Evolutionary conservation across 1,140 invertebrate species (phyloP), one percentile per base, ranked within the genome.

Genomic region (Drosophila mojavensis): DNA sequence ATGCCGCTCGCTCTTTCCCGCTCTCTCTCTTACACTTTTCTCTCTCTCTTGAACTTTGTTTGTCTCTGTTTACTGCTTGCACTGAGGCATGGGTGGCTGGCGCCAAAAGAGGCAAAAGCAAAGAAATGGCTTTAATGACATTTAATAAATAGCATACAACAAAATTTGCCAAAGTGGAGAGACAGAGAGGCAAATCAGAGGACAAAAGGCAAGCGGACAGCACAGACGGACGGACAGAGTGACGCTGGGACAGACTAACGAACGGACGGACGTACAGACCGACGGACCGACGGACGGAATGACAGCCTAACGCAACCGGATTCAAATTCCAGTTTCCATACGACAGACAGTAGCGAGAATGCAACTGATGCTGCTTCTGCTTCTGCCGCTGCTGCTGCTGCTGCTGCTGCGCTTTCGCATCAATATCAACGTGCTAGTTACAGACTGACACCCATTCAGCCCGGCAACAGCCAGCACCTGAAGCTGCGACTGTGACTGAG

Each of bases 101-200:
- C 69, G 62, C 62, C 39, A 72, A 82, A 81, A 79, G 68, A 67
- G 77, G 59, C 60, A 70, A 70, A 60, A 78, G 53, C 43, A 71
- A 76, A 83, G 81, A 84, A 74, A 78, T 85, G 74, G 50, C 73
- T 80, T 80, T 84, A 84, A 84, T 85, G 81, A 64, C 81, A 84
- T 84, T 84, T 85, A 85, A 85, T 84, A 85, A 84, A 84, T 64
- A 85, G 65, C 72, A 62, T 53, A 66, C 78, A 75, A 70, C 71
- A 64, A 80, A 71, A 66, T 66, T 81, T 54, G 51, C 55, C 17
- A 36, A 54, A 55, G 61, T 36, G 54, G 26, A 9, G 24, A 20
- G 41, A 5, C 10, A 7, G 28, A 10, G 13, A 30, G 41, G 9
- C n/a, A n/a, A 36, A 20, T 30, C 6, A 30, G 33, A 24, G 3